Base-by-base conservation (phyloP, 2,888 invertebrate genomes). In the Lithophane semibrunnea region DNA sequence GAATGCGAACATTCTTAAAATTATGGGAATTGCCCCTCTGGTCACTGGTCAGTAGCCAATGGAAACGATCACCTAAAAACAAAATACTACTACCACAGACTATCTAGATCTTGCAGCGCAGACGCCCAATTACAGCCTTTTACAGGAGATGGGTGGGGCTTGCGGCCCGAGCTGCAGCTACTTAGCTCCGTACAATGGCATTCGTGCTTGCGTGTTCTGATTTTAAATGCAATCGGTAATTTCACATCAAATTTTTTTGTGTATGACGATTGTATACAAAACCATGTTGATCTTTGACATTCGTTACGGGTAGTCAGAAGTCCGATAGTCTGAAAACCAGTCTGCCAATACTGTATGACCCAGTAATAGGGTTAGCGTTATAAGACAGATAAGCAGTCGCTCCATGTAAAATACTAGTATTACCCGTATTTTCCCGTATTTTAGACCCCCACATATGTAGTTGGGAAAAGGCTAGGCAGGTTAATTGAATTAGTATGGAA, bases 101-200 rank as follows among this genome's bases (percentile, higher is more conserved):
- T 58, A 29, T 29, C 18, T 72, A 24, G 37, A 49, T 73, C 2
- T 37, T 58, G 47, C 37, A 21, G 10, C 21, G 16, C 49, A 44
- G 10, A 52, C 16, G 52, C 18, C 18, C 3, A 44, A 58, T 58
- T 47, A n/a, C 47, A 58, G 58, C 5, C 29, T 52, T 52, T 61
- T 44, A 24, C 49, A 52, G 29, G 74, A 52, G 44, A 29, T 61
- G 16, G 73, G 73, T 9, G 49, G 8, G 18, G 42, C 42, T 73
- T 24, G 24, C 16, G 66, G n/a, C 21, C 29, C 16, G 37, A 42
- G 21, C 21, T 58, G 1, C 24, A 42, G 60, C 42, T 16, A 44
- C 54, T 42, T 24, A 29, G 10, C 21, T 42, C 16, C 5, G 37
- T 56, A n/a, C n/a, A 73, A 73, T 29, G 12, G 21, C 16, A 10